Percentiles rank a stretch among this genome's conserved stretches.
phyloP scores from a whole-genome alignment of 2,113 vertebrate species.

The Gnathonemus longibarbis region DNA sequence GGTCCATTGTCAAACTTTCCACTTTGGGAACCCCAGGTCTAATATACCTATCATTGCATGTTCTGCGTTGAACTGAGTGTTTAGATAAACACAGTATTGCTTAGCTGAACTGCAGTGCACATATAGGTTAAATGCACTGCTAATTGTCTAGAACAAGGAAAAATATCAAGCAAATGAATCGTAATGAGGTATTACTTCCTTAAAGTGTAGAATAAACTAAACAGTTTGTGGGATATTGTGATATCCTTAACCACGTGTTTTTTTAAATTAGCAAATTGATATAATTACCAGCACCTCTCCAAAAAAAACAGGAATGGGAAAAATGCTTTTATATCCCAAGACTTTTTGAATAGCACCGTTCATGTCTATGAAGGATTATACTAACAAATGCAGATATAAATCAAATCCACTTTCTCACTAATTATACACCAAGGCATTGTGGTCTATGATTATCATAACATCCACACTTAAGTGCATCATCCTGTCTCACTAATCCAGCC shows the following conservation, averaged over 20 bases:
- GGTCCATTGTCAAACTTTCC: not conserved
- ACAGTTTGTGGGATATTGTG: not conserved
- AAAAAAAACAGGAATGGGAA: not conserved
- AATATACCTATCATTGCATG: not conserved
- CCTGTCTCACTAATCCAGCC: not conserved
- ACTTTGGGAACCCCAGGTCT: not conserved
- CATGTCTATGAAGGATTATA: not conserved
- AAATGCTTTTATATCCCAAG: not conserved
- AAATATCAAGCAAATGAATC: not conserved
- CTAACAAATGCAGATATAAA: not conserved
- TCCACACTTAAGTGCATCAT: not conserved
- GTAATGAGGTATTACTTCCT: not conserved
- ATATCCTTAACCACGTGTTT: not conserved
- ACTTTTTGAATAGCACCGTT: not conserved
- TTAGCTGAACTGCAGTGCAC: not conserved
- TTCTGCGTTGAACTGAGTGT: not conserved
- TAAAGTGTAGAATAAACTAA: not conserved
- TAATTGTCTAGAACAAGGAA: not conserved
- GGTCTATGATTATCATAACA: not conserved
- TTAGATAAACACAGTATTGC: not conserved
- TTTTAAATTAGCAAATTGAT: not conserved
- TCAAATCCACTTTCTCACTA: not conserved
- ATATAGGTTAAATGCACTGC: not conserved
- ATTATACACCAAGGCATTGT: conserved; percentile 8
- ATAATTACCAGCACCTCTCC: not conserved